Base-by-base conservation (phyloP, 1,140 invertebrate species). In the Neotoxoptera formosana region DNA sequence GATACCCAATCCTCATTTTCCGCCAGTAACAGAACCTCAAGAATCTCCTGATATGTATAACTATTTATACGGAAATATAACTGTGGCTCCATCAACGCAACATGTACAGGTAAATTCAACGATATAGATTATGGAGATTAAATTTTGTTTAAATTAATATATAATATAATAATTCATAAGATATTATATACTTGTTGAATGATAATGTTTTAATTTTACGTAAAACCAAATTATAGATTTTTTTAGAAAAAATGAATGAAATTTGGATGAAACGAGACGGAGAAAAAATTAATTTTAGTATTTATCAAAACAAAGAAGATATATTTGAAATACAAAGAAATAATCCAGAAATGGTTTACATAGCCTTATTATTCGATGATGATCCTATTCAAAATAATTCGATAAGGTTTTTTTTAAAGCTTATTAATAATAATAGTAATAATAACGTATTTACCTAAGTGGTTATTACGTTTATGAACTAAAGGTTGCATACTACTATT, bases 1-100 rank as follows among this genome's bases (percentile, higher is more conserved):
- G 93, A 96, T 97, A 94, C 97, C 97, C 41, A 97, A 97, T 95
- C 97, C 97, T 90, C 97, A 97, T 95, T 97, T 97, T 95, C 97
- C 97, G 2, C 96, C 96, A 94, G 96, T 97, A 94, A 95, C 95
- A 76, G 96, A 96, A 56, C 96, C 96, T 45, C 96, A 96, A 89
- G 96, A 96, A 60, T 93, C 93, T n/a, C 51, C 91, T 4, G 95
- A 96, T 91, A 95, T 96, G 17, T 96, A 97, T 93, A 96, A 96
- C 93, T 95, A 96, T 87, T 96, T 96, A 94, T 96, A 96, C 94
- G 96, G 96, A 94, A 96, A 96, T 4, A 96, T 97, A 47, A 97
- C 97, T 30, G 96, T 97, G 21, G 97, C 97, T 94, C 96, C 96
- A 20, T 96, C 97, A 94, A 96, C 96, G 47, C 96, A 96, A 48